Percentiles rank a stretch among this genome's conserved stretches.
These are phyloP conservation scores for Oithona nana DNA, from an alignment of 2,888 invertebrate genomes.

Conservation along the genomic window DNA sequence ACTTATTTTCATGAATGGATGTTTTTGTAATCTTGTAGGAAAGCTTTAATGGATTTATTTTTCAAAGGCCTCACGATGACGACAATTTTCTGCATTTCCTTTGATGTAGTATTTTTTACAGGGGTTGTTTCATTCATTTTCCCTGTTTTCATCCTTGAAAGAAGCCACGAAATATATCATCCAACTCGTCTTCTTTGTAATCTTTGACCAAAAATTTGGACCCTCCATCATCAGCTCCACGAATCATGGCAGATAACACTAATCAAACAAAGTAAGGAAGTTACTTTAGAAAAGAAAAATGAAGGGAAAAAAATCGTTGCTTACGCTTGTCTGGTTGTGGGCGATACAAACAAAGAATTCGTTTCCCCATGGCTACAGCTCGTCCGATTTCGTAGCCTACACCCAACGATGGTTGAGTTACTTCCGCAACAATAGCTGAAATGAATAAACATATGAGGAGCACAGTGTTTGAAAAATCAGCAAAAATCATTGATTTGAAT, in stretches of 20 bases:
- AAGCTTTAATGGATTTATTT: too few relatives aligned
- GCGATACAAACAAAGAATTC: constrained; percentile 26
- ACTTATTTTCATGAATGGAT: too few relatives aligned
- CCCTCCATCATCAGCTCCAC: background rate
- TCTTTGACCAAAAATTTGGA: background rate
- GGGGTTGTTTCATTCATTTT: too few relatives aligned
- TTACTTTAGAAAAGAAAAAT: background rate
- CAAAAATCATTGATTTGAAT: background rate
- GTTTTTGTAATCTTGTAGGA: too few relatives aligned
- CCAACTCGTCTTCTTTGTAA: background rate
- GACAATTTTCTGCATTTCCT: too few relatives aligned
- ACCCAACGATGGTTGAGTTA: constrained; percentile 28
- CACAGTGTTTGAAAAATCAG: too few relatives aligned
- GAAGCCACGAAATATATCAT: constrained; percentile 1
- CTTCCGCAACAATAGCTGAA: constrained; percentile 26
- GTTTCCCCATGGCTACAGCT: constrained; percentile 25
- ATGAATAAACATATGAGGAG: background rate
- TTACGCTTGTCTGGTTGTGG: constrained; percentile 21
- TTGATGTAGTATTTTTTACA: too few relatives aligned
- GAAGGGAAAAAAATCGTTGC: background rate
- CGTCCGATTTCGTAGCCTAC: constrained; percentile 29
- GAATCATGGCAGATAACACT: background rate
- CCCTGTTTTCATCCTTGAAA: background rate
- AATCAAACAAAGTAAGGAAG: background rate
- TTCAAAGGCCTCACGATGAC: too few relatives aligned